phyloP scores from a whole-genome alignment of 64 coral and sea anemone species.

The Montipora cactus region DNA sequence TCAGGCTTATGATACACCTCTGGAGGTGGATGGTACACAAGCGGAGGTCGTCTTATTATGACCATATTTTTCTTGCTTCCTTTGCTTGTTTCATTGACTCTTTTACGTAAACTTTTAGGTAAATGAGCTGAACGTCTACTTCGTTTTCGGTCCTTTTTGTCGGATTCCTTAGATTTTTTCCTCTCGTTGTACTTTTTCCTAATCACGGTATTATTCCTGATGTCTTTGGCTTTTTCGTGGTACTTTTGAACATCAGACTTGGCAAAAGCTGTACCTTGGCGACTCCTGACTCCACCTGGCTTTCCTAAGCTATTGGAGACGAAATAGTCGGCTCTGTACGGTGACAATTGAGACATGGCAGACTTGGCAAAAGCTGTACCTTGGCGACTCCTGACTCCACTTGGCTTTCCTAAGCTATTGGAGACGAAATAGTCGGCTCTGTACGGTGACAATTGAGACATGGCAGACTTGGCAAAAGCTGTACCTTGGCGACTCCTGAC shows the following conservation, averaged over 20 bases:
- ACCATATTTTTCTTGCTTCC: constrained; percentile 88
- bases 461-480: constrained; percentile 18
- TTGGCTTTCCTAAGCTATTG: not conserved
- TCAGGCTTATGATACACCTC: constrained; percentile 95
- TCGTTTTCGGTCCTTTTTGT: not conserved
- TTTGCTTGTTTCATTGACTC: constrained; percentile 13
- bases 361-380: constrained; percentile 23
- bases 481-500: not conserved
- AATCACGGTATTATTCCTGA: not conserved
- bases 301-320: not conserved
- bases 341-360: not conserved
- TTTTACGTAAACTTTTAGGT: not conserved
- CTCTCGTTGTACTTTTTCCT: not conserved
- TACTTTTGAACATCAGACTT: constrained; percentile 33
- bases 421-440: not conserved
- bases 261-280: not conserved
- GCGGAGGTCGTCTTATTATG: constrained; percentile 75
- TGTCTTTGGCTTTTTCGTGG: not conserved
- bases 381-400: not conserved
- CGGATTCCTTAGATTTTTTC: not conserved
- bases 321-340: not conserved
- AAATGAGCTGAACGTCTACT: not conserved
- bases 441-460: not conserved
- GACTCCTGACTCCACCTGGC: not conserved
- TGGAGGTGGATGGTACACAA: constrained; percentile 96